phyloP scores from a whole-genome alignment of 2,113 vertebrate species.

The Cavia porcellus region DNA sequence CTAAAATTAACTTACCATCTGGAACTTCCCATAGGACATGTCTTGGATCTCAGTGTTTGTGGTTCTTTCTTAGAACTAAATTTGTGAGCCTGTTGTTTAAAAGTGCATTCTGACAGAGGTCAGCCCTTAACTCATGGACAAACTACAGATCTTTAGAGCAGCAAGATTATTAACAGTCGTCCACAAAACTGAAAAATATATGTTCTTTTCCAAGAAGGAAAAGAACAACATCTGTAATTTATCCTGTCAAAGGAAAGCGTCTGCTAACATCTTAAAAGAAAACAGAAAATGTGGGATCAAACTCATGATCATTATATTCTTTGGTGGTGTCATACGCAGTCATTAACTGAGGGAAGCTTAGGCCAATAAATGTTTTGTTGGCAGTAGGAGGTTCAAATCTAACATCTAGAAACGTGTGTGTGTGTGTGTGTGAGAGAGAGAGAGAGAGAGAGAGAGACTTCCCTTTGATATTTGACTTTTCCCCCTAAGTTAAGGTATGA shows the following conservation, averaged over 20 bases:
- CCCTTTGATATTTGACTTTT: not conserved
- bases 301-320: slow-evolving; percentile 14
- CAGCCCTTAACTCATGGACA: not conserved
- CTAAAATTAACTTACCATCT: not conserved
- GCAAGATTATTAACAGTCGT: slow-evolving; percentile 29
- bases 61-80: slow-evolving; percentile 44
- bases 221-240: not conserved
- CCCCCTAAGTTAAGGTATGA: not conserved
- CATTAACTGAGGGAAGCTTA: slow-evolving; percentile 49
- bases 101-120: not conserved
- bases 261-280: slow-evolving; percentile 27
- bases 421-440: no score
- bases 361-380: slow-evolving; percentile 12
- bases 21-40: slow-evolving; percentile 8
- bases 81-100: not conserved
- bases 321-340: slow-evolving; percentile 11
- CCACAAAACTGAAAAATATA: not conserved
- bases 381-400: not conserved
- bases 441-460: not conserved
- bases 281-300: not conserved
- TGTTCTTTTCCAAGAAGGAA: slow-evolving; percentile 7
- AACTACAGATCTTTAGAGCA: not conserved
- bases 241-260: slow-evolving; percentile 42
- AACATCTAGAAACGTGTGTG: not conserved
- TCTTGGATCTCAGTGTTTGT: not conserved